Percentiles rank a stretch among this genome's conserved stretches.
phyloP scores from a whole-genome alignment of 2,113 vertebrate genomes.

The Sebastes schlegelii region DNA sequence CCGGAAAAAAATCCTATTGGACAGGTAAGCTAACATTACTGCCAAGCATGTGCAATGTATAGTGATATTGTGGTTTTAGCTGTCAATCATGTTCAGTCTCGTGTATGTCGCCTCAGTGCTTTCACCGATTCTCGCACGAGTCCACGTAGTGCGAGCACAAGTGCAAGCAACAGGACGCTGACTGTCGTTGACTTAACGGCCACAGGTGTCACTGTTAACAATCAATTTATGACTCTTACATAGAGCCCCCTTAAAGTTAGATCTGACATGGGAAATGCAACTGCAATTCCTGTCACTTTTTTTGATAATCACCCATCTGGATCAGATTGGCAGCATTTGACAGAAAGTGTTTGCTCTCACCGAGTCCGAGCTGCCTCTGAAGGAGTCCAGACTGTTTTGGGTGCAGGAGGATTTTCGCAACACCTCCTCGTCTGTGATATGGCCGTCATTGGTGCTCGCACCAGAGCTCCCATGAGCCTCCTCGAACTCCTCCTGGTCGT shows the following conservation, averaged over 20 bases:
- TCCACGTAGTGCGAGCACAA: too few species aligned
- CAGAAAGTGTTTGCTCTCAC: constrained; percentile 79
- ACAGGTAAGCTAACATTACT: too few species aligned
- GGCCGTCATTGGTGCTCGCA: constrained; percentile 84
- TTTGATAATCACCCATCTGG: not conserved
- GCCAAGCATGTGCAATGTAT: too few species aligned
- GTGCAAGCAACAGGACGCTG: too few species aligned
- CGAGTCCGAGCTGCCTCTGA: constrained; percentile 90
- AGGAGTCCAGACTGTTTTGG: constrained; percentile 88
- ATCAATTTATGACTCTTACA: too few species aligned
- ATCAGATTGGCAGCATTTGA: not conserved
- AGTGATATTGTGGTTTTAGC: too few species aligned
- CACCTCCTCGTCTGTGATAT: constrained; percentile 85
- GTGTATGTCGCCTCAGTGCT: too few species aligned
- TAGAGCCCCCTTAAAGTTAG: not conserved
- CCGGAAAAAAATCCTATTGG: too few species aligned
- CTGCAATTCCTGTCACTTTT: not conserved
- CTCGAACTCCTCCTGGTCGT: constrained; percentile 92
- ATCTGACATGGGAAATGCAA: constrained; percentile 2
- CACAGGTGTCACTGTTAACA: too few species aligned
- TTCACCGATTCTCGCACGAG: too few species aligned
- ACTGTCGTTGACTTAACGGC: too few species aligned
- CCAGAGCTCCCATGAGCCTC: constrained; percentile 83
- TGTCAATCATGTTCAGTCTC: too few species aligned
- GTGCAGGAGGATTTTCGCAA: constrained; percentile 86